Base-by-base conservation (phyloP, 1,140 invertebrate species). In the Helicorthomorpha holstii region DNA sequence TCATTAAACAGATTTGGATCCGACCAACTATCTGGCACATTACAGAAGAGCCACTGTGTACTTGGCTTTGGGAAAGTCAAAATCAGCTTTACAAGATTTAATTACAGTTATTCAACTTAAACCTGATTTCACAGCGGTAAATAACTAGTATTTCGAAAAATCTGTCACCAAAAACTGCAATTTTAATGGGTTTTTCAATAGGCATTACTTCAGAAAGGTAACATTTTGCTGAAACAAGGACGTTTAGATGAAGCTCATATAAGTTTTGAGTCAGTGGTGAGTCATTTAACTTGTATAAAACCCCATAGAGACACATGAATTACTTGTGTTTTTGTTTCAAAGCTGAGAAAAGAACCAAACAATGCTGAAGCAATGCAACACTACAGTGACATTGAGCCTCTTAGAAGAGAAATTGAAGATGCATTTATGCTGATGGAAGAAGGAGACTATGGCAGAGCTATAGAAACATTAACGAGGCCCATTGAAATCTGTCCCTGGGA, bases 11-110 rank as follows among this genome's bases (percentile, higher is more conserved):
- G 93, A 98, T 71, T 87, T 84, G 19, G 94, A 98, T 73, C 88
- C 92, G 27, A 78, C 76, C 50, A 98, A 98, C 70, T 98, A 96
- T 68, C 74, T 98, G 61, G 94, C 89, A 51, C 92, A 88, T 62
- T 93, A 85, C 61, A 88, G 88, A 65, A 75, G 95, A 63, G 94
- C 93, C 14, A 98, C 94, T 7, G 91, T 97, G 1, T 96, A 92
- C 67, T 76, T 98, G 64, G 95, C 93, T 10, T 72, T 97, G 56
- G 92, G 92, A 27, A 96, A 95, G 75, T 83, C 93, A 0, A 93
- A 91, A 61, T 83, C 92, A 63, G 95, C 94, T 7, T 69, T 98
- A 14, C 77, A 83, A 60, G 96, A 99, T 72, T 83, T 98, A 59
- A 83, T 87, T 62, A 80, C 76, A 69, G 92, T 95, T 16, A 69